Conservation (phyloP, 2,797 vertebrate species). For the Gobionotothen gibberifrons region DNA sequence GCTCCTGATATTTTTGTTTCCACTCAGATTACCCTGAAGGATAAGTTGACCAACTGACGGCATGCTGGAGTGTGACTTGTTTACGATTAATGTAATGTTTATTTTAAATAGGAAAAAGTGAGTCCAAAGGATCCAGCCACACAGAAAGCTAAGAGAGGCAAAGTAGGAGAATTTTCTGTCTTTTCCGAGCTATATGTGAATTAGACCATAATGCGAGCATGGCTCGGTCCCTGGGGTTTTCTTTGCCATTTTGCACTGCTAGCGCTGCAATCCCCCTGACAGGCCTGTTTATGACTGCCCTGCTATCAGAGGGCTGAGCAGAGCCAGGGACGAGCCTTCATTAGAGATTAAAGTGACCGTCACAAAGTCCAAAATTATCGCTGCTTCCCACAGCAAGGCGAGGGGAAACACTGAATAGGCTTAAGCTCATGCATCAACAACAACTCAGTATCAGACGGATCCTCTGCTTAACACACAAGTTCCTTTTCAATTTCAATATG, state of each 20-base stretch:
- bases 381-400: constrained; percentile 65
- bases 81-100: constrained; percentile 39
- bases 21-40: constrained; percentile 42
- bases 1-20: constrained; percentile 59
- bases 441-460: constrained; percentile 68
- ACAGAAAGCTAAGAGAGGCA: constrained; percentile 39
- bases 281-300: constrained; percentile 78
- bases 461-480: constrained; percentile 67
- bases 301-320: constrained; percentile 74
- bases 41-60: constrained; percentile 46
- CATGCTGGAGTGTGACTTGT: constrained; percentile 23
- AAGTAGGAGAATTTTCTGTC: constrained; percentile 54
- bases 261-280: constrained; percentile 78
- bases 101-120: constrained; percentile 28
- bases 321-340: constrained; percentile 78
- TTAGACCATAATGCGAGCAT: constrained; percentile 74
- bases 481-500: constrained; percentile 66
- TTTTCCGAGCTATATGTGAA: constrained; percentile 69
- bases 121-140: constrained; percentile 47
- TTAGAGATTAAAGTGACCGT: constrained; percentile 84
- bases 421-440: constrained; percentile 71
- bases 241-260: constrained; percentile 77
- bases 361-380: constrained; percentile 78
- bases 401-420: constrained; percentile 69
- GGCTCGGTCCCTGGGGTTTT: constrained; percentile 73